Percentiles rank a stretch among this genome's conserved stretches.
Conservation (phyloP, 2,888 invertebrate genomes). For the Drosophila tripunctata region DNA sequence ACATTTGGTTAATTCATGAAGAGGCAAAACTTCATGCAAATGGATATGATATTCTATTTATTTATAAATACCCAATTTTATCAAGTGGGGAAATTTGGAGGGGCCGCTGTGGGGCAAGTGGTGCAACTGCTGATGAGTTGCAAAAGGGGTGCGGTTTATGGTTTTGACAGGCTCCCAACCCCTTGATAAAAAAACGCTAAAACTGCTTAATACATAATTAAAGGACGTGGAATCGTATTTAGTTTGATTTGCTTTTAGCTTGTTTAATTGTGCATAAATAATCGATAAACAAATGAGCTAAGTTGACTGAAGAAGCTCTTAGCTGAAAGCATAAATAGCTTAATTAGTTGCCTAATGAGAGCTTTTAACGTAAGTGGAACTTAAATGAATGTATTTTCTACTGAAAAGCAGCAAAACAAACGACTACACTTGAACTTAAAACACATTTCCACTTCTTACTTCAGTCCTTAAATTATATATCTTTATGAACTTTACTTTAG, state of each 20-base stretch:
- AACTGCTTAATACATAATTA: background rate
- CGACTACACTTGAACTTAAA: background rate
- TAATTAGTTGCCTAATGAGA: slow-evolving; percentile 2
- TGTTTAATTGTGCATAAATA: background rate
- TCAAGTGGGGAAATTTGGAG: background rate
- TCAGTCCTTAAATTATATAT: no score
- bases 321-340: background rate
- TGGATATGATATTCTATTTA: slow-evolving; percentile 11
- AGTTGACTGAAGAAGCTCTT: background rate
- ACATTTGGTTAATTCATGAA: slow-evolving; percentile 12
- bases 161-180: slow-evolving; percentile 10
- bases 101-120: background rate
- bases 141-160: slow-evolving; percentile 27
- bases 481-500: background rate
- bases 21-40: slow-evolving; percentile 8
- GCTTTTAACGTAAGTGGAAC: background rate
- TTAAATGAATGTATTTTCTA: background rate
- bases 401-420: background rate
- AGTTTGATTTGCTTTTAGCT: background rate
- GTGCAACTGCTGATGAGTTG: background rate
- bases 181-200: background rate
- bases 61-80: slow-evolving; percentile 6
- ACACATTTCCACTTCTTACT: background rate
- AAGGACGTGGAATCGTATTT: background rate
- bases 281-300: background rate